Base-by-base conservation (phyloP, 1,140 invertebrate genomes). In the Maconellicoccus hirsutus region DNA sequence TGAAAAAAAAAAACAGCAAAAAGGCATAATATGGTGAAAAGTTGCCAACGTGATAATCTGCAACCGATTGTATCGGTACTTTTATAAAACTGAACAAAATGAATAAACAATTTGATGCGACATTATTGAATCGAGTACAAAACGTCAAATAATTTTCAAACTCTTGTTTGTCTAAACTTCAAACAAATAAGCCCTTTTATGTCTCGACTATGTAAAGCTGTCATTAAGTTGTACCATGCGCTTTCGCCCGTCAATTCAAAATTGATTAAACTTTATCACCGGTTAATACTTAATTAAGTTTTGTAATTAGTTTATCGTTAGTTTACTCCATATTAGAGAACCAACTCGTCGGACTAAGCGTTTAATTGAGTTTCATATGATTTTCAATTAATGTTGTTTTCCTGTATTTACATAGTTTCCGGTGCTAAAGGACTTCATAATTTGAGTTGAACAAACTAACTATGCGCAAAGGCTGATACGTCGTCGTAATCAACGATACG, bases 341-440 rank as follows among this genome's bases (percentile, higher is more conserved):
- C 22, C 25, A 66, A 26, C 61, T 66, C 61, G 61, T 23, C 61
- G 61, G 61, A 66, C 61, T 66, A 66, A 66, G 61, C 61, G 61
- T 66, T 66, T 66, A 66, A 66, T 66, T 66, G 61, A 66, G 61
- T 66, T 66, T 66, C 61, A 66, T 66, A 66, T 66, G 61, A 66
- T 66, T 66, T 66, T 66, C 61, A 66, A 66, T 66, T 66, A 66
- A 66, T 66, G 61, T 66, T 26, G 61, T 66, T 66, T 66, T 66
- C 25, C 61, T 19, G 25, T 66, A 66, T 66, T 66, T 66, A 66
- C 61, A 25, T 66, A 66, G 61, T 66, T 66, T 66, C 61, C 61
- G 61, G 22, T 25, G 7, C 61, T 26, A 66, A 66, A 66, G 22
- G 61, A 66, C 61, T 66, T 66, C 25, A 19, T 66, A 66, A 66